Base-by-base conservation (phyloP, 2,888 invertebrate genomes). In the Drosophila infuscata region DNA sequence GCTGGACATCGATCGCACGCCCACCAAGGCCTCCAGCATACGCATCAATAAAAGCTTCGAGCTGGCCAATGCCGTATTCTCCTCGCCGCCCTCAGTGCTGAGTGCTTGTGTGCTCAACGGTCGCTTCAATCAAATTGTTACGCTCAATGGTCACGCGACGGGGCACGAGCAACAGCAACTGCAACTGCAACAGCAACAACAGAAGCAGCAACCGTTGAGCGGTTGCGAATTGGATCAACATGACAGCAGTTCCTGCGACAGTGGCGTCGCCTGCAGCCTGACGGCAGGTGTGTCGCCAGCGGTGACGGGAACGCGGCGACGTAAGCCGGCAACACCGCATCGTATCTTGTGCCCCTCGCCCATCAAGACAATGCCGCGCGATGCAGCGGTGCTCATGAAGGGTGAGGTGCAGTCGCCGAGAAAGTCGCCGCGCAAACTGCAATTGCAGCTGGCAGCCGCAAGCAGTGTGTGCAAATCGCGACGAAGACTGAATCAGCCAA, bases 261-360 rank as follows among this genome's bases (percentile, higher is more conserved):
- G 93, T 79, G 93, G 93, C 15, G 92, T 93, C 30, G 93, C 92
- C 53, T 92, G 92, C 52, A 68, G 76, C 41, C 49, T 85, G 51
- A 57, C 74, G 8, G 35, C 71, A 15, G 74, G 70, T 29, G 64
- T 71, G 17, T 73, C 74, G 8, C 77, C 78, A 3, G 68, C 69
- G 9, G 75, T 51, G 15, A 9, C 64, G 6, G 70, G 58, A 48
- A 54, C 75, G 30, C 86, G 91, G 17, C 86, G 92, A 36, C 91
- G 92, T 25, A 93, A 93, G 70, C 93, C 93, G 51, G 92, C 93
- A 17, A 95, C 95, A 60, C 95, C 95, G 36, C 95, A 95, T 91
- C 95, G 95, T 77, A 95, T 95, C 89, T 94, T 93, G 32, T 93
- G 93, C 75, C 93, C 92, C 63, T 93, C 92, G 53, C 93, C 92